phyloP scores from a whole-genome alignment of 2,113 vertebrate species.

The Hyperopisus bebe region DNA sequence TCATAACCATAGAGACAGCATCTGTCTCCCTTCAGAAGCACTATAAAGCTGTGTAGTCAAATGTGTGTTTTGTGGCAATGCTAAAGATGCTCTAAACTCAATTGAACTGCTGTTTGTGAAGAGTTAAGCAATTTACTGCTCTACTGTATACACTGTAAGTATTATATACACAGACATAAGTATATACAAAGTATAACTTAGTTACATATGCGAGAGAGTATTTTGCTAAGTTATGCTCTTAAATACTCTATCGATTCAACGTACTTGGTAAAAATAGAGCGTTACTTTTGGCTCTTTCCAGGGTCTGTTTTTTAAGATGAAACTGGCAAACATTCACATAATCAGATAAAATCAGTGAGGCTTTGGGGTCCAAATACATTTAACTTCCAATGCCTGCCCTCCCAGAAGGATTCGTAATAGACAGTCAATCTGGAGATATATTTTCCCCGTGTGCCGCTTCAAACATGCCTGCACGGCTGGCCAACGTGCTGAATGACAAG shows the following conservation, averaged over 20 bases:
- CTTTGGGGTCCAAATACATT: conserved; percentile 33
- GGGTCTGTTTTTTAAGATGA: conserved; percentile 16
- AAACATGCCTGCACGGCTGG: background rate
- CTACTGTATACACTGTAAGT: background rate
- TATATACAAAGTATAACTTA: background rate
- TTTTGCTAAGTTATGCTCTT: background rate
- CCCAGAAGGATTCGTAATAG: conserved; percentile 32
- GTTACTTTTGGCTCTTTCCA: background rate
- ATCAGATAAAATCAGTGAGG: conserved; percentile 36
- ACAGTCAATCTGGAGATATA: conserved; percentile 30
- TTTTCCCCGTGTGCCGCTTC: conserved; percentile 18
- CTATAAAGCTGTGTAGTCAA: background rate
- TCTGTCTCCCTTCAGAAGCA: background rate
- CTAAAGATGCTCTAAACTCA: background rate
- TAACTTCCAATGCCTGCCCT: conserved; percentile 28
- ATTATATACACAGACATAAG: background rate
- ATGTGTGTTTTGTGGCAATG: background rate
- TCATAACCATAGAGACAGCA: background rate
- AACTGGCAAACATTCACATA: conserved; percentile 26
- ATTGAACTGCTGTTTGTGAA: background rate
- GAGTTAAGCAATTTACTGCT: background rate
- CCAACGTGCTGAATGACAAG: conserved; percentile 27
- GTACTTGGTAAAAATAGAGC: background rate
- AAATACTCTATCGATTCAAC: background rate
- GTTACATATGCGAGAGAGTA: background rate